Evolutionary conservation across 2,888 invertebrate genomes (phyloP), one percentile per base, ranked within the genome.

Genomic region (Biston stratarius): DNA sequence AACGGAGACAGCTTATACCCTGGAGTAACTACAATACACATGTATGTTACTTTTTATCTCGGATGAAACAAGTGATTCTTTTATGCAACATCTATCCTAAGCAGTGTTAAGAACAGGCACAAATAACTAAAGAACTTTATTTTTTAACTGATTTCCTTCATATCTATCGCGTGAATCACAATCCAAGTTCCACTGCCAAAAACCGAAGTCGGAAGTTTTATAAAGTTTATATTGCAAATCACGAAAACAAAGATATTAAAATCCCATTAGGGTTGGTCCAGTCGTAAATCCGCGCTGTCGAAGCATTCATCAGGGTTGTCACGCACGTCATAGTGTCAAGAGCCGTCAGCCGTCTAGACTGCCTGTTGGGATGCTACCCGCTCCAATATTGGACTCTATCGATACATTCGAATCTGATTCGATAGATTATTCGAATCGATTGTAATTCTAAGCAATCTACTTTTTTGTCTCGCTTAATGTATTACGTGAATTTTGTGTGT

Each of bases 301-400:
- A 71, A 70, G 61, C 73, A 74, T 74, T 38, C 67, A 73, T 74
- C 74, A 71, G 62, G 52, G 63, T 42, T 68, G 65, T 58, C 69
- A 49, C 55, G 48, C 34, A 33, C 55, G 55, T n/a, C 55, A 33
- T 12, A 42, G 42, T 55, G 55, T 55, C 55, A 44, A 24, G 34
- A 34, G 34, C 24, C 55, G 55, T 42, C 42, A 49, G 45, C 34
- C 64, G 74, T 74, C 74, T 72, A 72, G 74, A 71, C 74, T 38
- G n/a, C 3, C 44, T 10, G 12, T 55, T 42, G 55, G 42, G 55
- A 24, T 15, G 12, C 40, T 11, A 14, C 42, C 52, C 15, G 33
- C 55, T 47, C 42, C 33, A 11, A 36, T 52, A 33, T 6, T 8
- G 0, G 52, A 36, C 6, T 10, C 1, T 5, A 53, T 52, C 36